Conservation (phyloP, 1,140 invertebrate species). For the Polyergus mexicanus region DNA sequence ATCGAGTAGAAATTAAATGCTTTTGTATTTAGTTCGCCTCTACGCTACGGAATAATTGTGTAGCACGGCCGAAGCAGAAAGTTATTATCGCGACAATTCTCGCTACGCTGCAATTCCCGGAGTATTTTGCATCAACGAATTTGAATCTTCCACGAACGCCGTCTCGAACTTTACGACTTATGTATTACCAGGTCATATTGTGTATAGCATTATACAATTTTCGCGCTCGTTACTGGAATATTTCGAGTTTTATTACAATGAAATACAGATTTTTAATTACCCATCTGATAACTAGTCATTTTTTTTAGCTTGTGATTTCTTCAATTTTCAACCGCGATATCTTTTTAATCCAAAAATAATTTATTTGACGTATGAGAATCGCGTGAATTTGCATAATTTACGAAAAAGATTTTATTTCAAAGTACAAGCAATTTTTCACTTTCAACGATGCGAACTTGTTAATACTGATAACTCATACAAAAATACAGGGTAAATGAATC, state of each 20-base stretch:
- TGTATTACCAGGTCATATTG: constrained; percentile 33
- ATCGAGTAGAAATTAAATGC: constrained; percentile 61
- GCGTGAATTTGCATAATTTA: not conserved
- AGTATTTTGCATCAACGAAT: constrained; percentile 51
- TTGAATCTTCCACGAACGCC: constrained; percentile 49
- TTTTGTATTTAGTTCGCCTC: constrained; percentile 57
- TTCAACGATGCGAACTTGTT: not conserved
- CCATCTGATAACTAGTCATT: constrained; percentile 25
- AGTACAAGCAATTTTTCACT: not conserved
- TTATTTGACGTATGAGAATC: not conserved
- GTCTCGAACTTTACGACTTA: constrained; percentile 60
- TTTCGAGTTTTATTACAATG: constrained; percentile 37
- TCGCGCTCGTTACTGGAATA: not conserved
- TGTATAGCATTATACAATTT: not conserved
- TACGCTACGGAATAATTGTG: constrained; percentile 60
- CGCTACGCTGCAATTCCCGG: constrained; percentile 54
- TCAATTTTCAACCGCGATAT: not conserved
- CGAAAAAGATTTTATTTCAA: not conserved
- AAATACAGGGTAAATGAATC: not conserved
- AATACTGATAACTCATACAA: not conserved
- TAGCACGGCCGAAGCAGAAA: constrained; percentile 38
- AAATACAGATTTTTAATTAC: constrained; percentile 48
- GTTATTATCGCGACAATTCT: constrained; percentile 67
- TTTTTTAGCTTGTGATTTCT: constrained; percentile 18
- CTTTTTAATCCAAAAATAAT: not conserved